A percentile compares a stretch with the other conserved stretches of the same genome.
Evolutionary conservation across 2,113 vertebrate species (phyloP).

Genomic region (Brachionichthys hirsutus): DNA sequence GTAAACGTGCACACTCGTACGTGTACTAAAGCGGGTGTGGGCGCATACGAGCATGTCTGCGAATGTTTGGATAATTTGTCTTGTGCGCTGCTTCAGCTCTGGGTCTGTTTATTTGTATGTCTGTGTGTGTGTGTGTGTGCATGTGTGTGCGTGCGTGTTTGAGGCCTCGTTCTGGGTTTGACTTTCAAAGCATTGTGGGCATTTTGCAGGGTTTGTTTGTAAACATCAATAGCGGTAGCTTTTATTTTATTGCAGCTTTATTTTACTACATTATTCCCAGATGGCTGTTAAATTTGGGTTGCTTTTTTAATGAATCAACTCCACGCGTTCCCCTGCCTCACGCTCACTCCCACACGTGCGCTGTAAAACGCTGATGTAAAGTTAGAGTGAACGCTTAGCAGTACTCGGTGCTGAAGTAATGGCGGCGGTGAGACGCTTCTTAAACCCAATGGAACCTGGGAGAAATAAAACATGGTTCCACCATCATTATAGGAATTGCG

Average conservation of each 20-base stretch:
- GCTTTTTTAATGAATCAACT: not conserved
- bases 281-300: slow-evolving; percentile 52
- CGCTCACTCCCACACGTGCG: slow-evolving; percentile 38
- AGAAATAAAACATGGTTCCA: no score
- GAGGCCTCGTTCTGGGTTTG: slow-evolving; percentile 31
- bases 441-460: slow-evolving; percentile 4
- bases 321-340: not conserved
- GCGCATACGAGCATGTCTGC: slow-evolving; percentile 52
- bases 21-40: slow-evolving; percentile 52
- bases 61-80: slow-evolving; percentile 46
- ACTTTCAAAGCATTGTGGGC: slow-evolving; percentile 53
- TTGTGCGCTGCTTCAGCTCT: no score
- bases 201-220: slow-evolving; percentile 64
- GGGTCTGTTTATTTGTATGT: slow-evolving; percentile 1
- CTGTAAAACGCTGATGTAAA: no score
- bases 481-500: no score
- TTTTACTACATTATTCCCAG: slow-evolving; percentile 69
- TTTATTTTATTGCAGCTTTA: slow-evolving; percentile 67
- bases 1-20: slow-evolving; percentile 48
- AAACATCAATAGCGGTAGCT: slow-evolving; percentile 67
- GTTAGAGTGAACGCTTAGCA: no score
- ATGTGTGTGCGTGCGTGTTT: slow-evolving; percentile 19
- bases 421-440: no score
- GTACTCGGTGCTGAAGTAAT: no score
- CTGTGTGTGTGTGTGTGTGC: slow-evolving; percentile 22